Percentiles rank a stretch among this genome's conserved stretches.
Conservation (phyloP, 2,888 invertebrate species). For the Anticlea derivata region DNA sequence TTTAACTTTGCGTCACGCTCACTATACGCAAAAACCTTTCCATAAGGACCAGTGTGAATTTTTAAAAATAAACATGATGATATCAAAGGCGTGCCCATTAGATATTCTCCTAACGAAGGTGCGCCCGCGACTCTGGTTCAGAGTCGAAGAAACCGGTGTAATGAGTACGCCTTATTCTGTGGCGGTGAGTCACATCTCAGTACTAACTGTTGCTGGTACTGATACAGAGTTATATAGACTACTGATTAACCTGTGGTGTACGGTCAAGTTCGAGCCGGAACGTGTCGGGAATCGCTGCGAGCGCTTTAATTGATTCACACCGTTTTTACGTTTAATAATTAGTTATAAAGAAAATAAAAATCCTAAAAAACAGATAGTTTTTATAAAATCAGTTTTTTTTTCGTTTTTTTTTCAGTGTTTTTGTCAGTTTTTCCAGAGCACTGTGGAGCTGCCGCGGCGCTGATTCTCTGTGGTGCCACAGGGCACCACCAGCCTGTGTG, state of each 20-base stretch:
- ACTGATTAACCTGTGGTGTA: neutral
- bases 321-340: no score
- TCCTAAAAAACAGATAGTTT: no score
- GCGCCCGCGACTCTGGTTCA: conserved; percentile 15
- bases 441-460: no score
- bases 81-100: conserved; percentile 22
- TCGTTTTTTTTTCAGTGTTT: no score
- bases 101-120: conserved; percentile 23
- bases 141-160: conserved; percentile 20
- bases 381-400: no score
- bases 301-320: conserved; percentile 1
- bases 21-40: no score
- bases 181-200: conserved; percentile 8
- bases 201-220: neutral
- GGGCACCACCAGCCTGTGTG: no score
- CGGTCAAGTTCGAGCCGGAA: conserved; percentile 19
- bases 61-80: conserved; percentile 27
- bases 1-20: no score
- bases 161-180: conserved; percentile 4
- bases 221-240: neutral
- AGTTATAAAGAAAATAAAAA: no score
- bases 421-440: no score
- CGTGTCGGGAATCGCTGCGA: conserved; percentile 23
- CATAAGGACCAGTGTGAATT: neutral
- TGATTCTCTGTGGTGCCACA: no score